These are phyloP conservation scores for Lathamus discolor DNA, from an alignment of 2,113 vertebrate species.

Conservation along the genomic window DNA sequence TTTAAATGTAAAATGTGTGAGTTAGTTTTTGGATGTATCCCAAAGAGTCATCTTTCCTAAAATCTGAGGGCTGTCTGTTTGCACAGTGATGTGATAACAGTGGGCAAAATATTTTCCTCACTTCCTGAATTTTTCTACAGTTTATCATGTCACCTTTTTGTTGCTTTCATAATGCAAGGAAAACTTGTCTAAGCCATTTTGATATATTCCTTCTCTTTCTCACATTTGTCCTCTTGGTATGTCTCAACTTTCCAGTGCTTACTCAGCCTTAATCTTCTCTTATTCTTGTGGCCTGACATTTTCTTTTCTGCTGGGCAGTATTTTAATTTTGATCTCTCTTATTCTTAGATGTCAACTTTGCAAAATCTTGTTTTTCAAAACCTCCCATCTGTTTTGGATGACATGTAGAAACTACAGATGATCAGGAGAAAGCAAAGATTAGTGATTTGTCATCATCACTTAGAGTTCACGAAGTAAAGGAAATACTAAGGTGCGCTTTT, in stretches of 20 bases:
- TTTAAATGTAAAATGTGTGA: slow-evolving; percentile 59
- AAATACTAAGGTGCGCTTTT: neutral
- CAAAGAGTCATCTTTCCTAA: slow-evolving; percentile 61
- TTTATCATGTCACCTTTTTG: slow-evolving; percentile 61
- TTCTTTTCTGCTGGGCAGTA: neutral
- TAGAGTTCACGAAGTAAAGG: neutral
- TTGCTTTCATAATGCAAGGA: slow-evolving; percentile 41
- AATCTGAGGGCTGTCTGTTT: slow-evolving; percentile 62
- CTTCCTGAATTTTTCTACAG: slow-evolving; percentile 41
- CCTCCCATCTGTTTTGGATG: neutral
- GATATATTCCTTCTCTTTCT: slow-evolving; percentile 46
- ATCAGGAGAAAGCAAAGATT: neutral
- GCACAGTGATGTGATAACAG: slow-evolving; percentile 53
- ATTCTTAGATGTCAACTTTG: neutral
- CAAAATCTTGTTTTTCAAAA: neutral
- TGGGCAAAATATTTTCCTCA: slow-evolving; percentile 61
- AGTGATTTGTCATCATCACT: neutral
- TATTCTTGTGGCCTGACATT: neutral
- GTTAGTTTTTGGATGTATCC: slow-evolving; percentile 59
- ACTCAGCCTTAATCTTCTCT: neutral
- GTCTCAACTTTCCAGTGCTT: neutral
- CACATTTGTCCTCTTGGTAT: neutral
- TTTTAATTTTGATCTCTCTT: neutral
- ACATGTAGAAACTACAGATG: neutral
- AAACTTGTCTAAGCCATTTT: slow-evolving; percentile 29